A percentile compares a stretch with the other conserved stretches of the same genome.
These are phyloP conservation scores for Cynoglossus semilaevis DNA, from an alignment of 2,113 vertebrate species.

Conservation along the genomic window DNA sequence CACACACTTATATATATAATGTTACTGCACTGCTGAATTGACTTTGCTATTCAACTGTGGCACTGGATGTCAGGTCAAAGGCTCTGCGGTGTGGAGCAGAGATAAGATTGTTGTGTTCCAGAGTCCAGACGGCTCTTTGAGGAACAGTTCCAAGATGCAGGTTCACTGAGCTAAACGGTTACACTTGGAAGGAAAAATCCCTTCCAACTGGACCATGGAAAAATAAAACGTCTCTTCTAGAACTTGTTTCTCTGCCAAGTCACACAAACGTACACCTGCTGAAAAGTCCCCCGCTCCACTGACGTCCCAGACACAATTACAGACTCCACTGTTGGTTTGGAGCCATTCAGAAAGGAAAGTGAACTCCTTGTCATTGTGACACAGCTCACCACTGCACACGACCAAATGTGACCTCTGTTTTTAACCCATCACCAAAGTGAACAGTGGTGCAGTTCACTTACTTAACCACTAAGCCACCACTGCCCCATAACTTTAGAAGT, in stretches of 20 bases:
- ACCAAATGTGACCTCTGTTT: too few species aligned
- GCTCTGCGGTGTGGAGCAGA: not conserved
- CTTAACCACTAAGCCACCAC: too few species aligned
- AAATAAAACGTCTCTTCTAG: not conserved
- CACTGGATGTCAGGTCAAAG: too few species aligned
- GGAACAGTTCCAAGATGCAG: not conserved
- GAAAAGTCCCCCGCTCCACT: not conserved
- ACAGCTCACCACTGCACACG: too few species aligned
- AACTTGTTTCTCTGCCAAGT: not conserved
- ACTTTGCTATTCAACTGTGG: not conserved
- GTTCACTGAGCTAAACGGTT: not conserved
- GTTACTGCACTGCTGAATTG: constrained; percentile 1
- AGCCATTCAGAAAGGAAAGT: not conserved
- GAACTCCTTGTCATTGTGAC: too few species aligned
- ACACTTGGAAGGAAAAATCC: not conserved
- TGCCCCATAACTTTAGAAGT: too few species aligned
- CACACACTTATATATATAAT: not conserved
- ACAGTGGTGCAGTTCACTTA: too few species aligned
- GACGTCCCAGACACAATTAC: not conserved
- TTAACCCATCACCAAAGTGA: too few species aligned
- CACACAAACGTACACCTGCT: not conserved
- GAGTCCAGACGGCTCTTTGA: constrained; percentile 1
- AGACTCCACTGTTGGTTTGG: not conserved
- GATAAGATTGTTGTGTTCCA: not conserved
- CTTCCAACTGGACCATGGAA: not conserved